A percentile compares a stretch with the other conserved stretches of the same genome.
Evolutionary conservation across 1,140 invertebrate species (phyloP).

Genomic region (Charaxes varanes): DNA sequence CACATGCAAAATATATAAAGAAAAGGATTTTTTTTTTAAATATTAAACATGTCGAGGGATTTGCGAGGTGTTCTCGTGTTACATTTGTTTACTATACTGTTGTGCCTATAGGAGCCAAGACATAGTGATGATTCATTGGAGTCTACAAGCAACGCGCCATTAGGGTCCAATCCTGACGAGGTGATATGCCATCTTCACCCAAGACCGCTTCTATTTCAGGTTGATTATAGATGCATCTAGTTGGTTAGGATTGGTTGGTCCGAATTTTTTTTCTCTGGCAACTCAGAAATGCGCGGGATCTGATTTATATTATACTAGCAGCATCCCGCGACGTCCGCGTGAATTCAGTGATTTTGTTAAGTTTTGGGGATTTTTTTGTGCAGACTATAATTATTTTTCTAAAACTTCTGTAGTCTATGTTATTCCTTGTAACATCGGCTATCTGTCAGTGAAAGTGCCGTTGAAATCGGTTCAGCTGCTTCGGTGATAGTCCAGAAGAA

Average conservation of each 20-base stretch:
- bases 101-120: slow-evolving; percentile 18
- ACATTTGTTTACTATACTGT: slow-evolving; percentile 5
- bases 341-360: no score
- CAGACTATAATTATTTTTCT: no score
- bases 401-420: no score
- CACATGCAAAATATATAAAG: no score
- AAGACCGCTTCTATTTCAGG: slow-evolving; percentile 14
- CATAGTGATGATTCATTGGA: slow-evolving; percentile 13
- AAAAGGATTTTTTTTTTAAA: slow-evolving; percentile 1
- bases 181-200: slow-evolving; percentile 15
- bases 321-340: no score
- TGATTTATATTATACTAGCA: no score
- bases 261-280: not conserved
- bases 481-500: no score
- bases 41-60: not conserved
- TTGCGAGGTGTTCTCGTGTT: not conserved
- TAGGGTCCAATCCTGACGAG: slow-evolving; percentile 3
- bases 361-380: no score
- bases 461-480: no score
- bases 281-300: not conserved
- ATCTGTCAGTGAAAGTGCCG: no score
- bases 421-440: no score
- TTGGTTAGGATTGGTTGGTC: slow-evolving; percentile 14
- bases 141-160: not conserved
- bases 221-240: slow-evolving; percentile 13